Conservation (phyloP, 2,113 vertebrate species). For the Oxyura jamaicensis region DNA sequence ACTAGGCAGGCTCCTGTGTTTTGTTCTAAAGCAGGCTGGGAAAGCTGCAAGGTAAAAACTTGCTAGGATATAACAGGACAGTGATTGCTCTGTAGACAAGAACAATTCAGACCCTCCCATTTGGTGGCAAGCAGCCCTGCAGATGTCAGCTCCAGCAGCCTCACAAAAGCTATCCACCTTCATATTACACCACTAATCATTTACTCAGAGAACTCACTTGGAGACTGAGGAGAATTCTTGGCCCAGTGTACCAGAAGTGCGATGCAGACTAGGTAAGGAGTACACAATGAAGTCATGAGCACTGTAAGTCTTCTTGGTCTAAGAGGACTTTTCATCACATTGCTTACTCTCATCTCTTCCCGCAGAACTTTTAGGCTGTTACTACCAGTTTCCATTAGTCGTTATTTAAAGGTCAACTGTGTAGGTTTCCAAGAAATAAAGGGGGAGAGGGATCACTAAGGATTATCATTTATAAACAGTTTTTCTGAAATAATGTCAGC, state of each 20-base stretch:
- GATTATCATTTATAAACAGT: not conserved
- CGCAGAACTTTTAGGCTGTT: not conserved
- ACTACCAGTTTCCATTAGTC: not conserved
- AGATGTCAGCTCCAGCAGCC: not conserved
- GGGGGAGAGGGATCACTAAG: not conserved
- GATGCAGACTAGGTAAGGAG: not conserved
- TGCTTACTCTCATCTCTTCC: not conserved
- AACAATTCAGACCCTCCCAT: not conserved
- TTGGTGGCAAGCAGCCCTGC: not conserved
- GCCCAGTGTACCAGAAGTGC: not conserved
- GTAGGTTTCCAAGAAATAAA: not conserved
- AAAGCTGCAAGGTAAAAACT: not conserved
- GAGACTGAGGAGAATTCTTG: not conserved
- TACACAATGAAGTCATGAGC: not conserved
- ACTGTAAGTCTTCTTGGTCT: not conserved
- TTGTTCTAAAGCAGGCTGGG: not conserved
- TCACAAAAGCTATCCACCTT: not conserved
- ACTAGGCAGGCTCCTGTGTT: not conserved
- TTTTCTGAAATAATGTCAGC: not conserved
- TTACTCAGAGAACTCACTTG: not conserved
- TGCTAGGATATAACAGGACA: not conserved
- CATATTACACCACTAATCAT: not conserved
- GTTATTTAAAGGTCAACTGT: not conserved
- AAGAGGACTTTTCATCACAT: not conserved
- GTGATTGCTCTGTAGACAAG: not conserved